These are phyloP conservation scores for Varecia variegata DNA, from an alignment of 2,797 vertebrate genomes.

Conservation along the genomic window DNA sequence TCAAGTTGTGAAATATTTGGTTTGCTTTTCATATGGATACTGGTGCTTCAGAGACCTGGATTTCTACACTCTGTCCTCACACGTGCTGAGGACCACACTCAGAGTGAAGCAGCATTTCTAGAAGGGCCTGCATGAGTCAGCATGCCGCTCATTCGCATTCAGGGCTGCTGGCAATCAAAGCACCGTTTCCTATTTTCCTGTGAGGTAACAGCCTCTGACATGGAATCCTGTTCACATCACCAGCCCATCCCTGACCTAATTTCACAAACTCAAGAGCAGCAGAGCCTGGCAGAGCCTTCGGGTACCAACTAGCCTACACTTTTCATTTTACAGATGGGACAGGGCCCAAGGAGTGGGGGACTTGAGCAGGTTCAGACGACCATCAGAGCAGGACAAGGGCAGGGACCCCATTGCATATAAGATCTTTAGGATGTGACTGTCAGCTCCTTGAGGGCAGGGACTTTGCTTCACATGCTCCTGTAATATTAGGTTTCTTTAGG, in stretches of 20 bases:
- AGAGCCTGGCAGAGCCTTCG: not conserved
- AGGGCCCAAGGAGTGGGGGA: not conserved
- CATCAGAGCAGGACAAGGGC: not conserved
- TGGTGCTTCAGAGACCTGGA: not conserved
- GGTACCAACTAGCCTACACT: not conserved
- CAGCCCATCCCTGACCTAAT: not conserved
- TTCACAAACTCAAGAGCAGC: not conserved
- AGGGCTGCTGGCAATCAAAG: not conserved
- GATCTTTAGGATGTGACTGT: not conserved
- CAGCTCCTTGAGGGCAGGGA: not conserved
- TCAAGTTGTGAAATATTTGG: not conserved
- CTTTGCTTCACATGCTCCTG: not conserved
- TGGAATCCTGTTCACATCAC: not conserved
- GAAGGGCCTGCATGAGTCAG: not conserved
- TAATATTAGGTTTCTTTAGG: not conserved
- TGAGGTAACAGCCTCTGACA: not conserved
- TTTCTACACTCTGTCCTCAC: not conserved
- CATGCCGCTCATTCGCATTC: not conserved
- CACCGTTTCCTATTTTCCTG: not conserved
- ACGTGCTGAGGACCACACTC: not conserved
- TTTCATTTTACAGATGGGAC: not conserved
- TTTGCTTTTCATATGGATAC: not conserved
- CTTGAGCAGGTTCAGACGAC: not conserved
- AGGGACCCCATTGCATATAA: not conserved
- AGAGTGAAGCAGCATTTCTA: not conserved